These are phyloP conservation scores for Neomonachus schauinslandi DNA, from an alignment of 2,113 vertebrate genomes.

Conservation along the genomic window DNA sequence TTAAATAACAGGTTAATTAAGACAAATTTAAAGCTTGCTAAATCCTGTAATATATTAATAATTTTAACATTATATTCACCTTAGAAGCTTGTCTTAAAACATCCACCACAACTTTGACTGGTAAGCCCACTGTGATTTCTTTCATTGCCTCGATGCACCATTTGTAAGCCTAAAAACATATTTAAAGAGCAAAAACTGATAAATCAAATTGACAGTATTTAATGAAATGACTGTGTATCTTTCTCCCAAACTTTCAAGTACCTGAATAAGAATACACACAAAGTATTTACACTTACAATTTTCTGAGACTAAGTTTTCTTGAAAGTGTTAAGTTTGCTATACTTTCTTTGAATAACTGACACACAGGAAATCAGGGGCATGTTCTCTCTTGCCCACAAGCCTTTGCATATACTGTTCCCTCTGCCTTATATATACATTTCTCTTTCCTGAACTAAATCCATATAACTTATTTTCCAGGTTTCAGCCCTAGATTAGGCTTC, in stretches of 20 bases:
- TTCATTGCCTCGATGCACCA: constrained; percentile 99
- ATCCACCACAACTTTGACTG: constrained; percentile 98
- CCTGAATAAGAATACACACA: not conserved
- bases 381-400: constrained; percentile 10
- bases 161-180: constrained; percentile 92
- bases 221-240: not conserved
- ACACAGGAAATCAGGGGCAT: not conserved
- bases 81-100: constrained; percentile 98
- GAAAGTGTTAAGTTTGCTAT: not conserved
- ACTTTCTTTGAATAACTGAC: not conserved
- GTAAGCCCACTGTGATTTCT: constrained; percentile 96
- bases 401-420: not conserved
- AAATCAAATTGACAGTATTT: not conserved
- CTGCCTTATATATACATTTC: not conserved
- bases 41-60: not conserved
- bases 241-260: constrained; percentile 17
- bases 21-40: not conserved
- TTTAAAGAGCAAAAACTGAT: constrained; percentile 37
- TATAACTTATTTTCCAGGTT: not conserved
- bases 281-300: constrained; percentile 38
- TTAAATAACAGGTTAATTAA: not conserved
- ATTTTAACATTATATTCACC: constrained; percentile 84
- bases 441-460: not conserved
- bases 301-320: constrained; percentile 26
- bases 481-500: not conserved